These are phyloP conservation scores for Melitaea cinxia DNA, from an alignment of 1,140 invertebrate genomes.

Conservation along the genomic window DNA sequence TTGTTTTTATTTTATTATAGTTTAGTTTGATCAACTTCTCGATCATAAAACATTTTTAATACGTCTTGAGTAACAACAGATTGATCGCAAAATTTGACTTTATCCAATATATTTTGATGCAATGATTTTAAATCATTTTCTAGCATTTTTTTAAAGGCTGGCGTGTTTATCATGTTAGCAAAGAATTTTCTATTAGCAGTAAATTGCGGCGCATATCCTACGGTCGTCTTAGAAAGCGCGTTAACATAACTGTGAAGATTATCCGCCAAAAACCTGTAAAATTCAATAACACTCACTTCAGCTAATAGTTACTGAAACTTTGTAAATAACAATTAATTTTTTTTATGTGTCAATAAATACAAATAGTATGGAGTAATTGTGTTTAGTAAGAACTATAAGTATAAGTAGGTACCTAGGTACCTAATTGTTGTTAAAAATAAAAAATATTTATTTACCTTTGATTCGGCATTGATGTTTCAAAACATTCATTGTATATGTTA, in stretches of 20 bases:
- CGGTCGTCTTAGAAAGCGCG: slow-evolving; percentile 60
- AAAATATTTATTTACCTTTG: slow-evolving; percentile 45
- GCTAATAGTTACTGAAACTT: too few species aligned
- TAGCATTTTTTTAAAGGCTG: slow-evolving; percentile 54
- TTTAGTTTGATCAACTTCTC: slow-evolving; percentile 57
- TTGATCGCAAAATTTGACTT: slow-evolving; percentile 59
- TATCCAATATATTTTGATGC: slow-evolving; percentile 46
- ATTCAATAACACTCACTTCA: slow-evolving; percentile 2
- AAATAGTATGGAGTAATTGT: too few species aligned
- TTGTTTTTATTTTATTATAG: too few species aligned
- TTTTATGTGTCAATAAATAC: too few species aligned
- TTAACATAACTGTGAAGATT: slow-evolving; percentile 56
- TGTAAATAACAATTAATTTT: too few species aligned
- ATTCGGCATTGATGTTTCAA: slow-evolving; percentile 41
- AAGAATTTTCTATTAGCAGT: slow-evolving; percentile 65
- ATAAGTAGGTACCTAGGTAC: background rate
- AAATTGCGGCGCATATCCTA: slow-evolving; percentile 59
- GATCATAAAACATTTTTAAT: slow-evolving; percentile 54
- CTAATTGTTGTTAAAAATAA: too few species aligned
- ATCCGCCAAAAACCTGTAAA: slow-evolving; percentile 57
- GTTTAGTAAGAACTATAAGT: background rate
- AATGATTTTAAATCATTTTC: slow-evolving; percentile 46
- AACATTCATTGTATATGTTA: slow-evolving; percentile 40
- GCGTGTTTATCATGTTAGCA: slow-evolving; percentile 57
- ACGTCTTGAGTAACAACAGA: slow-evolving; percentile 50